Conservation (phyloP, 2,797 vertebrate species). For the Karalla daura region DNA sequence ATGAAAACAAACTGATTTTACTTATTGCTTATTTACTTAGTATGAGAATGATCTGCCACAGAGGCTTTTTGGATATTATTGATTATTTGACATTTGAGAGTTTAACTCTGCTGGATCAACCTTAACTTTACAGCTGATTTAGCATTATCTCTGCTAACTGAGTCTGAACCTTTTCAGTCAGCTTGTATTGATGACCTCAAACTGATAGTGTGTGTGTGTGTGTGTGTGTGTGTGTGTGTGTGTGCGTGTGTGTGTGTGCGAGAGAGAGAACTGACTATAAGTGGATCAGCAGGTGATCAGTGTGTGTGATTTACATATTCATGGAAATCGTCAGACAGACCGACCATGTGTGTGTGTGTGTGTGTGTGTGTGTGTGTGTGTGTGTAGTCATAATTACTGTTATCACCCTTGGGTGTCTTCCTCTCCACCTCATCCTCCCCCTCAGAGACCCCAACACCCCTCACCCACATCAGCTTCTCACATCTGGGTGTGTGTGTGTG, state of each 20-base stretch:
- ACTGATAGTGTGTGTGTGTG: no score
- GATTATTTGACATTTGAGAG: no score
- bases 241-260: no score
- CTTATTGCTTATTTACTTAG: no score
- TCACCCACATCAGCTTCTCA: not conserved
- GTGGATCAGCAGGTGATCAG: not conserved
- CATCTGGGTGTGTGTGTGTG: conserved; percentile 1
- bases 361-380: conserved; percentile 4
- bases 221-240: no score
- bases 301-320: conserved; percentile 6
- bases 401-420: conserved; percentile 27
- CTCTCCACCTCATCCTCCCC: not conserved
- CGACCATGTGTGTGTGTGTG: conserved; percentile 3
- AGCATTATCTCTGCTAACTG: no score
- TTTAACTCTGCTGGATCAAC: not conserved
- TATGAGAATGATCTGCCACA: no score
- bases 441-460: conserved; percentile 16
- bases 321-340: not conserved
- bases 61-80: no score
- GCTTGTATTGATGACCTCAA: no score
- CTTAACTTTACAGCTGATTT: not conserved
- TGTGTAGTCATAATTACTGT: conserved; percentile 28
- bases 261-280: not conserved
- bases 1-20: no score
- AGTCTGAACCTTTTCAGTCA: no score